These are phyloP conservation scores for Ispidina lecontei DNA, from an alignment of 2,797 vertebrate species.

Conservation along the genomic window DNA sequence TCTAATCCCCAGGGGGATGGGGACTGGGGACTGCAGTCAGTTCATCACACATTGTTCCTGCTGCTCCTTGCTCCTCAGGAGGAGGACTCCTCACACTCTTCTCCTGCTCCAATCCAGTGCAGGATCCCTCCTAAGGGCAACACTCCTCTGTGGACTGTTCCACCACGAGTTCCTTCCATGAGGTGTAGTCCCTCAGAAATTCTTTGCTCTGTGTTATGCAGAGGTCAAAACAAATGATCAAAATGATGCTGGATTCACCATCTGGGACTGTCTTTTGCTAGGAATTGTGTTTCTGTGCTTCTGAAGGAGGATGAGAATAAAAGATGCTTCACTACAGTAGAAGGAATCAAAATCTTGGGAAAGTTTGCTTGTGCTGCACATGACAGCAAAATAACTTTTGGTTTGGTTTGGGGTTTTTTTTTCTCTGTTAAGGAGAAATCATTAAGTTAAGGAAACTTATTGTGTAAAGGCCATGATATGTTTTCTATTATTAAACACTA, in stretches of 20 bases:
- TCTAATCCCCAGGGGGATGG: not conserved
- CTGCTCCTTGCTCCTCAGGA: not conserved
- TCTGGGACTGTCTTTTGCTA: not conserved
- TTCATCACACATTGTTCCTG: not conserved
- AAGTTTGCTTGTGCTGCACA: not conserved
- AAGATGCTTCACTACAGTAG: not conserved
- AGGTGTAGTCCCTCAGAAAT: not conserved
- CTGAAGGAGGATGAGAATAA: not conserved
- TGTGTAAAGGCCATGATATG: not conserved
- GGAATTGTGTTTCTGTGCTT: not conserved
- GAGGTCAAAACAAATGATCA: not conserved
- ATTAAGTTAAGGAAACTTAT: not conserved
- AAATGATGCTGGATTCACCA: not conserved
- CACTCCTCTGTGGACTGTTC: not conserved
- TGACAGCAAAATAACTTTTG: not conserved
- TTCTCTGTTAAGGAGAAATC: no score
- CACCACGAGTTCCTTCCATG: not conserved
- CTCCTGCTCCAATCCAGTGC: no score
- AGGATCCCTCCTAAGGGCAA: not conserved
- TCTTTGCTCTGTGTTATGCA: not conserved
- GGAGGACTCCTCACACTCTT: not conserved
- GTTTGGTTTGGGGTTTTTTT: no score
- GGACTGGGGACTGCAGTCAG: not conserved
- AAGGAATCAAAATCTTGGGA: not conserved
- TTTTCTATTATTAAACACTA: not conserved